phyloP scores from a whole-genome alignment of 2,797 vertebrate species.

The Arrhamphus sclerolepis region DNA sequence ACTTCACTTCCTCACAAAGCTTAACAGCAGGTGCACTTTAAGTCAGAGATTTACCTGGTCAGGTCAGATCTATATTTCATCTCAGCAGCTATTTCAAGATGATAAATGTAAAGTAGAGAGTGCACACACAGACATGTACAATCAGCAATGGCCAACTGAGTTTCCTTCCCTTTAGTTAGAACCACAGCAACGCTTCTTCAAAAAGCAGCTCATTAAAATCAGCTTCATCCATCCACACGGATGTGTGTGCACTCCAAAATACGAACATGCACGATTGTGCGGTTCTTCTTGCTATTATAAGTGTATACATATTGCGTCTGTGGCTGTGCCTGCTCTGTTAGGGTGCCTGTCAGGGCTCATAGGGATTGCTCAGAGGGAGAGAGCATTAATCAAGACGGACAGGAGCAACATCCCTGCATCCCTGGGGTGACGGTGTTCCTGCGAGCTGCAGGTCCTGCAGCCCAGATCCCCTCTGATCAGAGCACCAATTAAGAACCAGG shows the following conservation, averaged over 20 bases:
- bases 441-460: conserved; percentile 49
- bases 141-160: conserved; percentile 24
- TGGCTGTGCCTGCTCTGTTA: conserved; percentile 37
- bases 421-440: conserved; percentile 49
- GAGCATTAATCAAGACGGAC: conserved; percentile 77
- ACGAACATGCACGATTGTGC: conserved; percentile 4
- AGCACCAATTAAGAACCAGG: conserved; percentile 68
- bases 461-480: conserved; percentile 63
- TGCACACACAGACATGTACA: background rate
- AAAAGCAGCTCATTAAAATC: conserved; percentile 48
- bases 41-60: conserved; percentile 35
- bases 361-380: conserved; percentile 69
- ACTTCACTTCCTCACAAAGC: conserved; percentile 35
- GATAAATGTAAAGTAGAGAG: conserved; percentile 49
- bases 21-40: conserved; percentile 55
- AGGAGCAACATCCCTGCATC: conserved; percentile 55
- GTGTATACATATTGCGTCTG: conserved; percentile 6
- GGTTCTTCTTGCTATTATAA: conserved; percentile 26
- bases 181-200: conserved; percentile 15
- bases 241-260: conserved; percentile 1
- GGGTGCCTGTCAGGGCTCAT: conserved; percentile 56
- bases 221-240: conserved; percentile 2
- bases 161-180: conserved; percentile 29
- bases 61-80: conserved; percentile 56
- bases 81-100: conserved; percentile 30